Evolutionary conservation across 2,113 vertebrate species (phyloP).

Genomic region (Toxotes chatareus): DNA sequence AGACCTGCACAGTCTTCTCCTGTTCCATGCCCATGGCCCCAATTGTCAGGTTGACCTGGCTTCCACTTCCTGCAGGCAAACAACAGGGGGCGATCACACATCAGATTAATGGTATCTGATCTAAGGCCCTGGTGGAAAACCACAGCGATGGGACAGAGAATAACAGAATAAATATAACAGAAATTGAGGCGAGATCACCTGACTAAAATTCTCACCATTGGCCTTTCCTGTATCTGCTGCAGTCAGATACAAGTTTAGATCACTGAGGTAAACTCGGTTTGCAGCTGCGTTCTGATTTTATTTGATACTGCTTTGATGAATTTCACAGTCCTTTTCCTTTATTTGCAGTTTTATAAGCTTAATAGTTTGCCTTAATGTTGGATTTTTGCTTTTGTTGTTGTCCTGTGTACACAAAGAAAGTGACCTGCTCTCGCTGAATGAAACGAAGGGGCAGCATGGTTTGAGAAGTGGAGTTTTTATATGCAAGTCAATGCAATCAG

Average conservation of each 20-base stretch:
- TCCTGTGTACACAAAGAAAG: not conserved
- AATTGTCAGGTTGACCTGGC: conserved; percentile 94
- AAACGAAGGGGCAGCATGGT: not conserved
- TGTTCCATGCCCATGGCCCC: conserved; percentile 86
- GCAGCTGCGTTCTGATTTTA: too few relatives aligned
- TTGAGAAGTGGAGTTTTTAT: not conserved
- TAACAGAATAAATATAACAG: not conserved
- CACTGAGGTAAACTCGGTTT: not conserved
- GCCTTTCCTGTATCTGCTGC: not conserved
- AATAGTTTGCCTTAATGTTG: not conserved
- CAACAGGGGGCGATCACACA: conserved; percentile 78
- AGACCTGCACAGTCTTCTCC: conserved; percentile 94
- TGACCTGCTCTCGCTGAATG: not conserved
- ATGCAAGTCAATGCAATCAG: not conserved
- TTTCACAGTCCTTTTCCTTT: not conserved
- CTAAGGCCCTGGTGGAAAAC: not conserved
- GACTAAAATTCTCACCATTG: conserved; percentile 7
- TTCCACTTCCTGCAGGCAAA: conserved; percentile 92
- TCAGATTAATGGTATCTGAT: conserved; percentile 1
- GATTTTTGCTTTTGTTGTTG: not conserved
- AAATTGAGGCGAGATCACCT: not conserved
- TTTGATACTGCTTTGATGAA: not conserved
- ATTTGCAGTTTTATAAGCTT: not conserved
- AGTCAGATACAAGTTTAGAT: not conserved
- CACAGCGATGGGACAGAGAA: not conserved